phyloP scores from a whole-genome alignment of 2,797 vertebrate genomes.

The Enteromius mattozi region DNA sequence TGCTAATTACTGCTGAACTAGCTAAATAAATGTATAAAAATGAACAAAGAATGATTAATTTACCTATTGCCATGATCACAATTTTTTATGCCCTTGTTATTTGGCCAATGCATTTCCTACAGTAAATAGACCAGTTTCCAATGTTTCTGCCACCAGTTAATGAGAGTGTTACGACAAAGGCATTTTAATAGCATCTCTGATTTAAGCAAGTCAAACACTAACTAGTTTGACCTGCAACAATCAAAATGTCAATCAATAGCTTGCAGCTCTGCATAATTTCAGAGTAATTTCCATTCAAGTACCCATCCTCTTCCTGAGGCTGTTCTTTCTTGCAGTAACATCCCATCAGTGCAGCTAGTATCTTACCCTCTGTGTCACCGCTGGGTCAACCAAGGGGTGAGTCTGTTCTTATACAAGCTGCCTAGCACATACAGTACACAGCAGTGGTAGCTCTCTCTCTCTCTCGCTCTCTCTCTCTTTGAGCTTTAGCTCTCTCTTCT shows the following conservation, averaged over 20 bases:
- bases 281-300: slow-evolving; percentile 10
- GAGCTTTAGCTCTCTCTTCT: background rate
- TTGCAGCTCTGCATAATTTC: slow-evolving; percentile 22
- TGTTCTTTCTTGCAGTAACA: background rate
- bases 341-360: background rate
- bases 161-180: background rate
- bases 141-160: background rate
- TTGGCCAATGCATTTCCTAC: background rate
- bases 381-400: background rate
- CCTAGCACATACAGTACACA: background rate
- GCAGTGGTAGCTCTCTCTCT: background rate
- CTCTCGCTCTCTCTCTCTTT: too few relatives aligned
- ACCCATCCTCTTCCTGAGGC: slow-evolving; percentile 1
- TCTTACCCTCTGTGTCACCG: background rate
- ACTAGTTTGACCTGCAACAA: slow-evolving; percentile 24
- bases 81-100: background rate
- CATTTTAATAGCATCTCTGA: slow-evolving; percentile 21
- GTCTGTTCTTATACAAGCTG: slow-evolving; percentile 9
- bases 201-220: slow-evolving; percentile 23
- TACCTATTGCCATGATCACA: background rate
- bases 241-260: slow-evolving; percentile 37
- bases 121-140: background rate
- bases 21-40: background rate
- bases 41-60: background rate
- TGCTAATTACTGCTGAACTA: background rate